Evolutionary conservation across 1,140 invertebrate genomes (phyloP).

Genomic region (Mizuhopecten yessoensis): DNA sequence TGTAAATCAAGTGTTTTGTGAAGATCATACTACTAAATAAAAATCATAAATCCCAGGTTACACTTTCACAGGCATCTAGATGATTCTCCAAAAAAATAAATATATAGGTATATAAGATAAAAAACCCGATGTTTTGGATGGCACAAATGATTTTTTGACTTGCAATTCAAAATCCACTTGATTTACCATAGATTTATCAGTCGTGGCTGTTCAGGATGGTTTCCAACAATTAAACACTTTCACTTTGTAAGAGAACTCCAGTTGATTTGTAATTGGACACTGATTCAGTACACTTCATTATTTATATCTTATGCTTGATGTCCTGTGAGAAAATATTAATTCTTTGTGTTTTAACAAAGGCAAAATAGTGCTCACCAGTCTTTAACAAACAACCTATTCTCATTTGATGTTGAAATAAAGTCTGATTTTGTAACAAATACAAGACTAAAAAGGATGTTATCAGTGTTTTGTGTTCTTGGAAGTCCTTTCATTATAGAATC

Average conservation of each 20-base stretch:
- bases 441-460: not conserved
- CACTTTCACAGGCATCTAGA: too few species aligned
- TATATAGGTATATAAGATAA: too few species aligned
- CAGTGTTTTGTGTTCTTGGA: too few species aligned
- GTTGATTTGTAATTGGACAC: not conserved
- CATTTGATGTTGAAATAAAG: not conserved
- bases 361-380: not conserved
- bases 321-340: not conserved
- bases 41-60: too few species aligned
- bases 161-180: not conserved
- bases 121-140: too few species aligned
- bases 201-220: not conserved
- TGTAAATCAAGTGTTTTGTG: conserved; percentile 9
- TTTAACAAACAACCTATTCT: conserved; percentile 9
- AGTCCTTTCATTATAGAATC: too few species aligned
- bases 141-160: too few species aligned
- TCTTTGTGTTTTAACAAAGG: conserved; percentile 20
- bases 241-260: conserved; percentile 5
- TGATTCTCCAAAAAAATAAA: too few species aligned
- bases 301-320: not conserved
- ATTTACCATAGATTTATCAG: not conserved
- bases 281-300: not conserved
- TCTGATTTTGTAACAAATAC: conserved; percentile 34
- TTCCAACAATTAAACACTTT: not conserved
- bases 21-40: not conserved